A percentile compares a stretch with the other conserved stretches of the same genome.
These are phyloP conservation scores for Rhopalosiphum maidis DNA, from an alignment of 1,140 invertebrate genomes.

Conservation along the genomic window DNA sequence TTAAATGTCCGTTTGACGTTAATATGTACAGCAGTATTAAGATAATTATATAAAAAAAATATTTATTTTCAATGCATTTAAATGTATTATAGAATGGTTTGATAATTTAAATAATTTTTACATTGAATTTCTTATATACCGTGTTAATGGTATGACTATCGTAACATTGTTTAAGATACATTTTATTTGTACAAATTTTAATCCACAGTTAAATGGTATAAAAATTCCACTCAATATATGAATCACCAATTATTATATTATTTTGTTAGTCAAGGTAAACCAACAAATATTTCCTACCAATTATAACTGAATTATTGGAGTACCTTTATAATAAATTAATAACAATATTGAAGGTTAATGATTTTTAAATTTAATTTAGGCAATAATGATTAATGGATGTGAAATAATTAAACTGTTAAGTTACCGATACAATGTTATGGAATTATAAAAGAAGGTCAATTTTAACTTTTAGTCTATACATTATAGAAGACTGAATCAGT, in stretches of 20 bases:
- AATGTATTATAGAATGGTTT: too few relatives aligned
- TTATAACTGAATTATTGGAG: neutral
- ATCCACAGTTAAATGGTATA: neutral
- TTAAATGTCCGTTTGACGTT: neutral
- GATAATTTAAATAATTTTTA: neutral
- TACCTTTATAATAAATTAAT: neutral
- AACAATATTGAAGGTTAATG: neutral
- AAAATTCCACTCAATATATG: neutral
- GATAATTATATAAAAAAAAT: neutral
- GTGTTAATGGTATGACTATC: neutral
- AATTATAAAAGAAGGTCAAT: neutral
- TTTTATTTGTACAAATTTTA: neutral
- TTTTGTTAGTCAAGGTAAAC: slow-evolving; percentile 4
- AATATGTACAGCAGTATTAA: neutral
- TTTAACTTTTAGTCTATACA: neutral
- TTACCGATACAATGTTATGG: neutral
- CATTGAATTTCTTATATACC: neutral
- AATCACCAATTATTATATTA: neutral
- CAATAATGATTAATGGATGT: neutral
- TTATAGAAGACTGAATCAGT: too few relatives aligned
- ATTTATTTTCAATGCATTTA: neutral
- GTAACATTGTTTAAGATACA: neutral
- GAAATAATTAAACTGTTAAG: neutral
- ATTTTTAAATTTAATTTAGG: slow-evolving; percentile 8
- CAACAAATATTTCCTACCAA: neutral